These are phyloP conservation scores for Actinia tenebrosa DNA, from an alignment of 64 coral and sea anemone species.

Conservation along the genomic window DNA sequence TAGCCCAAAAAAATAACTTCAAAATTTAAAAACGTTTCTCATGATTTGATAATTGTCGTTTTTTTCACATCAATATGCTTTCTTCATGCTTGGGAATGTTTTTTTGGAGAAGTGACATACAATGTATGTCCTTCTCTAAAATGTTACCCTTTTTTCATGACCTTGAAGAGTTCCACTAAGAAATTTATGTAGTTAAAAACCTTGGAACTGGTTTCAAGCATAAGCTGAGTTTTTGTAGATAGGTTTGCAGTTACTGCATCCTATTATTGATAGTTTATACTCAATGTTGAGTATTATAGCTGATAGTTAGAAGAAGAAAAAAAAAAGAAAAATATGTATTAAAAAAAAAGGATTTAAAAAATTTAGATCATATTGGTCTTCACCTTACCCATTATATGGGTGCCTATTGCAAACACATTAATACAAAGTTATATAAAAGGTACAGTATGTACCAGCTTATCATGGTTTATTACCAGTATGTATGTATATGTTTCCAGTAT, in stretches of 20 bases:
- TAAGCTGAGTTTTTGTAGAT: not conserved
- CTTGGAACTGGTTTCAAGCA: not conserved
- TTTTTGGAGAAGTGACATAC: slow-evolving; percentile 10
- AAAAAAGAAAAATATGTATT: not conserved
- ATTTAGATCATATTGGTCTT: slow-evolving; percentile 27
- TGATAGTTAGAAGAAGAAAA: not conserved
- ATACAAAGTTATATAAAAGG: slow-evolving; percentile 6
- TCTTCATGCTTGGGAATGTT: not conserved
- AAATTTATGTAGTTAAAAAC: not conserved
- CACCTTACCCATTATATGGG: slow-evolving; percentile 5
- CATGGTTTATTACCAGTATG: not conserved
- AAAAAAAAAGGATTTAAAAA: not conserved
- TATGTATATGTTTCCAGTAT: not conserved
- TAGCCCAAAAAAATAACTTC: not conserved
- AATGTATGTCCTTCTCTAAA: not conserved
- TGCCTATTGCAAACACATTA: not conserved
- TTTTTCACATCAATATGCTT: not conserved
- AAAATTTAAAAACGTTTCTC: not conserved
- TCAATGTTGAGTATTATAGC: not conserved
- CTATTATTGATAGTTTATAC: not conserved
- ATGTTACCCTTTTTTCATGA: not conserved
- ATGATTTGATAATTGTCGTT: not conserved
- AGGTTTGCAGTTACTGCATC: not conserved
- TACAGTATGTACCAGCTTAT: not conserved
- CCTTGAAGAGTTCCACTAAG: slow-evolving; percentile 1